phyloP scores from a whole-genome alignment of 2,113 vertebrate species.

The Neogobius melanostomus region DNA sequence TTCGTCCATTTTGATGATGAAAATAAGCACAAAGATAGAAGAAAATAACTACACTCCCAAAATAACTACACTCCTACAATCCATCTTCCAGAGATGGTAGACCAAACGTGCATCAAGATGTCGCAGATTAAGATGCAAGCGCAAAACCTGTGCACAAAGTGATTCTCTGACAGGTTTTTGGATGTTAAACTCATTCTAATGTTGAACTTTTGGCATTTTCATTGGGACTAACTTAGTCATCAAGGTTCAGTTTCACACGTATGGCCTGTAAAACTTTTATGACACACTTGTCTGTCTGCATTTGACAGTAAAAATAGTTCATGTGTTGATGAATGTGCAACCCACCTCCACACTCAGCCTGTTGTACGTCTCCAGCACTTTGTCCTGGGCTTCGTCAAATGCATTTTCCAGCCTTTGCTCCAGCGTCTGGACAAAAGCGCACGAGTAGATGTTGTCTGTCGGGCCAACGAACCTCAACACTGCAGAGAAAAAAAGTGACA shows the following conservation, averaged over 20 bases:
- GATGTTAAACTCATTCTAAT: no score
- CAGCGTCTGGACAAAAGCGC: constrained; percentile 91
- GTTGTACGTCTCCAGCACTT: constrained; percentile 86
- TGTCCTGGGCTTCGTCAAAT: constrained; percentile 91
- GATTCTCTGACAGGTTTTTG: not conserved
- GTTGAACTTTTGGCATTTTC: no score
- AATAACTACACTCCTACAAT: no score
- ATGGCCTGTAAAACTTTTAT: not conserved
- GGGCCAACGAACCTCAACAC: constrained; percentile 93
- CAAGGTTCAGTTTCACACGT: no score
- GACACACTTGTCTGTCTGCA: not conserved
- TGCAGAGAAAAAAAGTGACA: constrained; percentile 37
- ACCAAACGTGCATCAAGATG: no score
- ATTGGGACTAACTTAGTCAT: no score
- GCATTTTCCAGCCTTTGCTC: constrained; percentile 89
- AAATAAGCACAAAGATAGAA: no score
- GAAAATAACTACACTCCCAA: no score
- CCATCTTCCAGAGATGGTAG: no score
- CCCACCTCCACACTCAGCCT: constrained; percentile 93
- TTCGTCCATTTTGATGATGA: no score
- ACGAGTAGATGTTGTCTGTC: constrained; percentile 88
- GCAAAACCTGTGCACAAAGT: not conserved
- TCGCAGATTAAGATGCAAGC: no score
- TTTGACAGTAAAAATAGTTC: constrained; percentile 1
- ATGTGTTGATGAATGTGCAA: constrained; percentile 42